Conservation (phyloP, 2,888 invertebrate species). For the Melipona beecheii region DNA sequence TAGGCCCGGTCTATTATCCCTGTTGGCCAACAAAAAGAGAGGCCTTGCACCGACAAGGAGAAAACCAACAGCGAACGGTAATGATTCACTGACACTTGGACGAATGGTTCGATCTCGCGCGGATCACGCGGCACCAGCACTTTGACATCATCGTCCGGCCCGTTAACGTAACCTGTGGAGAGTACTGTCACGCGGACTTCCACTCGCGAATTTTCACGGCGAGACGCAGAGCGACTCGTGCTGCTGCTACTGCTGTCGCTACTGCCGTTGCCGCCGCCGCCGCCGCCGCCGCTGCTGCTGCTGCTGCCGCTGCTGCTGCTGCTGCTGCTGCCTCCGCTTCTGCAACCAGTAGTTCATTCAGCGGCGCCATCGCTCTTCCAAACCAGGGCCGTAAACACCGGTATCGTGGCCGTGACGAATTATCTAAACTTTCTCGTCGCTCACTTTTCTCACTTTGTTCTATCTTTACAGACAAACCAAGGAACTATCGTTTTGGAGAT, state of each 20-base stretch:
- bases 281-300: conserved; percentile 39
- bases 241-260: conserved; percentile 57
- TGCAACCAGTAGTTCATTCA: conserved; percentile 46
- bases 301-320: conserved; percentile 40
- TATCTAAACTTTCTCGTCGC: not conserved
- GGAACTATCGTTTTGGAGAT: too few species aligned
- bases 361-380: conserved; percentile 55
- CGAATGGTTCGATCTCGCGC: conserved; percentile 17
- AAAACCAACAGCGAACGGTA: conserved; percentile 25
- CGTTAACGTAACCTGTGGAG: conserved; percentile 7
- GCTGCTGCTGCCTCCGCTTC: conserved; percentile 49
- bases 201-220: conserved; percentile 45
- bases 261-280: conserved; percentile 45
- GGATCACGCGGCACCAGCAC: conserved; percentile 21
- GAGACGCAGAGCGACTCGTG: conserved; percentile 51
- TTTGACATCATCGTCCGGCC: conserved; percentile 28
- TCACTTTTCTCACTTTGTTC: not conserved
- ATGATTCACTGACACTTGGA: conserved; percentile 51
- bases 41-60: conserved; percentile 32
- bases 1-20: conserved; percentile 68
- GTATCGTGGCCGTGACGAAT: not conserved
- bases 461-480: too few species aligned
- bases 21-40: conserved; percentile 52
- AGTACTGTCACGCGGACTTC: conserved; percentile 60
- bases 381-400: conserved; percentile 44